These are phyloP conservation scores for Drosophila paranaensis DNA, from an alignment of 2,888 invertebrate species.

Conservation along the genomic window DNA sequence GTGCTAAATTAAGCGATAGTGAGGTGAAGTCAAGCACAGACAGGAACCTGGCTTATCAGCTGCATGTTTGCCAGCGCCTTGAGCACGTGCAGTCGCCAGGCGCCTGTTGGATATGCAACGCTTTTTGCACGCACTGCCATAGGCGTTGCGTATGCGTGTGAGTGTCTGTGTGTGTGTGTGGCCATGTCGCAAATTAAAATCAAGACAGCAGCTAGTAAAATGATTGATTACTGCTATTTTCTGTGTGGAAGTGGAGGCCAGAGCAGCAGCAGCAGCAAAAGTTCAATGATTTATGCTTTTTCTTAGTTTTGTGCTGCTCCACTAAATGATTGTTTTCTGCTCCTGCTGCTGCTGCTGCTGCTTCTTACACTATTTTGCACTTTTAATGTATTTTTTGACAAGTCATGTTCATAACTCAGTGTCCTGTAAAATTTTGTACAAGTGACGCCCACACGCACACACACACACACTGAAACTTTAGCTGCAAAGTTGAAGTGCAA, in stretches of 20 bases:
- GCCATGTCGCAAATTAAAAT: constrained; percentile 74
- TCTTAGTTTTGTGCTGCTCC: constrained; percentile 41
- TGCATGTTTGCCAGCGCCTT: constrained; percentile 44
- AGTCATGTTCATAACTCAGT: constrained; percentile 81
- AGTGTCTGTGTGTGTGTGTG: constrained; percentile 17
- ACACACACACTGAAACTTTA: constrained; percentile 41
- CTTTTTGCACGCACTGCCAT: constrained; percentile 38
- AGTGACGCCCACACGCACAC: constrained; percentile 36
- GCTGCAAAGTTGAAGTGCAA: constrained; percentile 70
- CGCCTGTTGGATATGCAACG: constrained; percentile 54
- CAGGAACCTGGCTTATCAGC: constrained; percentile 56
- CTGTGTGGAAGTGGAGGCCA: background rate
- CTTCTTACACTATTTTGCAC: constrained; percentile 66
- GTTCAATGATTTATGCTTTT: constrained; percentile 77
- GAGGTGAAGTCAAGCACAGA: background rate
- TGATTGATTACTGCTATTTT: constrained; percentile 69
- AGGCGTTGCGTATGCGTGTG: constrained; percentile 16
- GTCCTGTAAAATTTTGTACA: constrained; percentile 69
- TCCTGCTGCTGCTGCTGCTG: constrained; percentile 15
- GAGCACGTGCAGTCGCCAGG: constrained; percentile 52
- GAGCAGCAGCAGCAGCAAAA: constrained; percentile 33
- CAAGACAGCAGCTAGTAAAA: constrained; percentile 61
- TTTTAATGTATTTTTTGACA: constrained; percentile 77
- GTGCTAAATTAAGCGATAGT: constrained; percentile 3
- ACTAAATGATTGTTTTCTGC: constrained; percentile 74